Evolutionary conservation across 2,113 vertebrate species (phyloP).

Genomic region (Isurus oxyrinchus): DNA sequence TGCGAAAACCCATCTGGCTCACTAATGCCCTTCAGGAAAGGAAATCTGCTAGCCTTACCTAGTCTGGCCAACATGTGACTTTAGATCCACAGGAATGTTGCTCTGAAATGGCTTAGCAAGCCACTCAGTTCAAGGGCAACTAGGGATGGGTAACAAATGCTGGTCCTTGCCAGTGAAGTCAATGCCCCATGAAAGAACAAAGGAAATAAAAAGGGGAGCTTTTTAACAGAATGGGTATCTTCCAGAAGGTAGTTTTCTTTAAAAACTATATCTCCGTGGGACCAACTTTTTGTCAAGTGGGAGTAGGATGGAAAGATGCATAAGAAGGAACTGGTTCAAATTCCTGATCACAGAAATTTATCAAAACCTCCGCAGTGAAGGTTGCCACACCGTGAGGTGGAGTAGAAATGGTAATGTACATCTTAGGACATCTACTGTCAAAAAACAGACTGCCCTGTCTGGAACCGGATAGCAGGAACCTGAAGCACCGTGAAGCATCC

Average conservation of each 20-base stretch:
- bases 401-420: background rate
- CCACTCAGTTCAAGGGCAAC: too few species aligned
- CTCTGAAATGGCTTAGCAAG: too few species aligned
- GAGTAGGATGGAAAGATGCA: background rate
- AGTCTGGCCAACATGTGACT: too few species aligned
- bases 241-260: background rate
- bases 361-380: background rate
- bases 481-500: background rate
- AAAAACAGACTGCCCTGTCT: background rate
- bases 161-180: too few species aligned
- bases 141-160: too few species aligned
- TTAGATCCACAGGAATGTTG: too few species aligned
- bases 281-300: background rate
- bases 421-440: background rate
- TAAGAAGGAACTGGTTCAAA: background rate
- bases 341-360: background rate
- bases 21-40: too few species aligned
- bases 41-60: too few species aligned
- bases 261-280: background rate
- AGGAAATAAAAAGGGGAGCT: background rate
- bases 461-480: background rate
- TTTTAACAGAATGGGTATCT: background rate
- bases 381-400: background rate
- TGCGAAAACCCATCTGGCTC: too few species aligned
- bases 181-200: too few species aligned